These are phyloP conservation scores for Adelognathus sp. DNA, from an alignment of 2,888 invertebrate species.

Conservation along the genomic window DNA sequence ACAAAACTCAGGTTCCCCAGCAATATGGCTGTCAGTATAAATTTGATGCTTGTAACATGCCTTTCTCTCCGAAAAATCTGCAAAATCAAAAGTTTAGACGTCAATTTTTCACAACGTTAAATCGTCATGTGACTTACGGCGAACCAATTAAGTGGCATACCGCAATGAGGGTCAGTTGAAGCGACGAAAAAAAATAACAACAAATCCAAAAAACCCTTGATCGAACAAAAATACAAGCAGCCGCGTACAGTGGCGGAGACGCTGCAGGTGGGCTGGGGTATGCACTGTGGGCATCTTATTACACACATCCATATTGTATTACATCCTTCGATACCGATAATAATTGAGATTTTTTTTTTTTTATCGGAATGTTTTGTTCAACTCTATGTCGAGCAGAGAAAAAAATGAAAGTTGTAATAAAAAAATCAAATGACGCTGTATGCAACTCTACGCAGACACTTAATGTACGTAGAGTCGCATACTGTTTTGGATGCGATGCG, in stretches of 20 bases:
- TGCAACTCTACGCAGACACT: not conserved
- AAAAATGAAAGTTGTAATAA: not conserved
- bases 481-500: not conserved
- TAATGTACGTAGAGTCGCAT: not conserved
- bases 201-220: not conserved
- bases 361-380: not conserved
- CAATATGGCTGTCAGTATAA: constrained; percentile 99
- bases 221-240: too few relatives aligned
- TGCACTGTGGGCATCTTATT: constrained; percentile 42
- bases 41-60: constrained; percentile 94
- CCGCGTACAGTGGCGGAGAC: too few relatives aligned
- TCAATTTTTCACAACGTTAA: constrained; percentile 81
- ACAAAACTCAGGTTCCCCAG: constrained; percentile 92
- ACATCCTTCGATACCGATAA: constrained; percentile 4
- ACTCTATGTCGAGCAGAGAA: not conserved
- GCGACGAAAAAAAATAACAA: constrained; percentile 73
- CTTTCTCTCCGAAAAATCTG: constrained; percentile 90
- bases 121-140: constrained; percentile 82
- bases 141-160: constrained; percentile 83
- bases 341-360: not conserved
- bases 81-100: constrained; percentile 83
- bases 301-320: constrained; percentile 60
- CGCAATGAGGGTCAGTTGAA: constrained; percentile 82
- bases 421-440: not conserved
- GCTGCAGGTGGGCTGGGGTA: constrained; percentile 54